Conservation (phyloP, 2,113 vertebrate species). For the Lophochroa leadbeateri region DNA sequence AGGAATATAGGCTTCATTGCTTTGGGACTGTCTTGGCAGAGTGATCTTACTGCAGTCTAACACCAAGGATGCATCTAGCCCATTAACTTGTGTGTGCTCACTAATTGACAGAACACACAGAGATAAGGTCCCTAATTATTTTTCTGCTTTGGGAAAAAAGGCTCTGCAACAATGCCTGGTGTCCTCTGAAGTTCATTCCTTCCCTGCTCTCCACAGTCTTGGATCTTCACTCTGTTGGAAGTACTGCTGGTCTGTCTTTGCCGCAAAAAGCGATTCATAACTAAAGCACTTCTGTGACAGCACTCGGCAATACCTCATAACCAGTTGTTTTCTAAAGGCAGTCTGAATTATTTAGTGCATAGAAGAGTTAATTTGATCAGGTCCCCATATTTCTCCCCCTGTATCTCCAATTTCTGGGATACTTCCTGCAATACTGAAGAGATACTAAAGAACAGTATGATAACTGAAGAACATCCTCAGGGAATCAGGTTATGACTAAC, state of each 20-base stretch:
- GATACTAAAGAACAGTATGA: background rate
- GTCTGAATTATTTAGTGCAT: background rate
- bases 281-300: background rate
- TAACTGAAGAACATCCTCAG: background rate
- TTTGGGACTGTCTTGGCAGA: slow-evolving; percentile 27
- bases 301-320: background rate
- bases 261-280: background rate
- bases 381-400: background rate
- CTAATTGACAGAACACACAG: background rate
- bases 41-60: background rate
- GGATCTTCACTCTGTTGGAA: background rate
- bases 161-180: background rate
- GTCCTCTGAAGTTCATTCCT: background rate
- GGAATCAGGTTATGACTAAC: background rate
- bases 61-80: background rate
- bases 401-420: background rate
- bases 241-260: background rate
- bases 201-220: background rate
- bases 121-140: background rate
- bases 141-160: background rate
- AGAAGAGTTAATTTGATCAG: background rate
- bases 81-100: slow-evolving; percentile 11
- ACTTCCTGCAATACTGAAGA: background rate
- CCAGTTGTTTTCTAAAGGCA: background rate
- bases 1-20: slow-evolving; percentile 13